Base-by-base conservation (phyloP, 2,888 invertebrate genomes). In the Diaphora mendica region DNA sequence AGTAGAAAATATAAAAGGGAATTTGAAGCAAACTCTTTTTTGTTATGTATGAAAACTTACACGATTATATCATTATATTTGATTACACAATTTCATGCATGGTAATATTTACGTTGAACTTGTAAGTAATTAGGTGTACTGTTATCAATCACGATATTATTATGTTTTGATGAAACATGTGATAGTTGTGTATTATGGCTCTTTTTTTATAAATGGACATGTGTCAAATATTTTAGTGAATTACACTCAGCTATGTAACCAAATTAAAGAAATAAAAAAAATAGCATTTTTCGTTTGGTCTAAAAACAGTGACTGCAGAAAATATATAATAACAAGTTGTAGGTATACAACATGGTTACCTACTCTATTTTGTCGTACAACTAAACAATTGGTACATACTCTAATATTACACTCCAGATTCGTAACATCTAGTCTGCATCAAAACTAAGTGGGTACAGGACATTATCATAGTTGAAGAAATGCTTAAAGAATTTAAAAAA, bases 131-230 rank as follows among this genome's bases (percentile, higher is more conserved):
- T 59, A 64, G 7, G 30, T 13, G 15, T 42, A 48, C 30, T 64
- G 70, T 26, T 66, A 64, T 69, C 73, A 73, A 64, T 35, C 51
- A 35, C 59, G 20, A 73, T 70, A 33, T 33, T 33, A 33, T 33
- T 33, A 62, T 73, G 44, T 20, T 26, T 70, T 66, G 66, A 71
- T 39, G 64, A 17, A 62, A 17, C n/a, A 42, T 62, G 13, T 59
- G 59, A 59, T 59, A 20, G 55, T 35, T n/a, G 30, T 42, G 59
- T 30, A 69, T n/a, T 11, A 42, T 1, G 39, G 23, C 59, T 59
- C 59, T 59, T 3, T 59, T 62, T 30, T 30, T 26, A 1, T 30
- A 30, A 30, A 20, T n/a, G n/a, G 9, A 55, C 2, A n/a, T n/a
- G 23, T 9, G 23, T n/a, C 51, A 55, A 55, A 23, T n/a, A 15